phyloP scores from a whole-genome alignment of 35 echinoderm and acorn worm genomes.

The Holothuria glaberrima region DNA sequence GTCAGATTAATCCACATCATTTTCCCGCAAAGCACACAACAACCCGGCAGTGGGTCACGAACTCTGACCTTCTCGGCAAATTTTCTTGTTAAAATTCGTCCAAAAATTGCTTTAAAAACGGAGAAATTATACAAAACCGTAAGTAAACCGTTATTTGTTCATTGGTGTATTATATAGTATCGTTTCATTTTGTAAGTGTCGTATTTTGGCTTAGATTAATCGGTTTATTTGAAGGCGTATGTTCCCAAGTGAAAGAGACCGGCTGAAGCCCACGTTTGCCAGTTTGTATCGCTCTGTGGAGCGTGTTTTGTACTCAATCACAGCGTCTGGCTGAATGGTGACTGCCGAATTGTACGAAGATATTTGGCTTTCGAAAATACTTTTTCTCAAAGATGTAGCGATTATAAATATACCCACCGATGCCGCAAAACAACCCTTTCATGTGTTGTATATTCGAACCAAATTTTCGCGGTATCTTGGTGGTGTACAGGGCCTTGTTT shows the following conservation, averaged over 20 bases:
- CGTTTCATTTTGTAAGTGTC: neutral
- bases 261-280: slow-evolving; percentile 2
- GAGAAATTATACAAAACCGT: slow-evolving; percentile 3
- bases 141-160: slow-evolving; percentile 11
- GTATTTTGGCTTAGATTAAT: neutral
- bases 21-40: slow-evolving; percentile 25
- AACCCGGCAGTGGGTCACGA: slow-evolving; percentile 61
- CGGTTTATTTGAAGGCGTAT: slow-evolving; percentile 17
- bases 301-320: slow-evolving; percentile 9
- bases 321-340: too few relatives aligned
- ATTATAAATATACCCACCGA: too few relatives aligned
- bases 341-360: too few relatives aligned
- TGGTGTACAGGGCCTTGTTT: slow-evolving; percentile 44
- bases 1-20: slow-evolving; percentile 32
- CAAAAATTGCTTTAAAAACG: slow-evolving; percentile 10
- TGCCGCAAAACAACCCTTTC: too few relatives aligned
- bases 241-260: neutral
- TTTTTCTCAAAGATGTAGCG: too few relatives aligned
- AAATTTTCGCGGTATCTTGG: slow-evolving; percentile 57
- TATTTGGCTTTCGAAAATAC: too few relatives aligned
- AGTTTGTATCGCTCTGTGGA: neutral
- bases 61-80: slow-evolving; percentile 55
- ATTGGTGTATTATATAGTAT: slow-evolving; percentile 1
- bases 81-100: slow-evolving; percentile 33
- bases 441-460: neutral